Evolutionary conservation across 2,888 invertebrate genomes (phyloP).

Genomic region (Sturmia bella): DNA sequence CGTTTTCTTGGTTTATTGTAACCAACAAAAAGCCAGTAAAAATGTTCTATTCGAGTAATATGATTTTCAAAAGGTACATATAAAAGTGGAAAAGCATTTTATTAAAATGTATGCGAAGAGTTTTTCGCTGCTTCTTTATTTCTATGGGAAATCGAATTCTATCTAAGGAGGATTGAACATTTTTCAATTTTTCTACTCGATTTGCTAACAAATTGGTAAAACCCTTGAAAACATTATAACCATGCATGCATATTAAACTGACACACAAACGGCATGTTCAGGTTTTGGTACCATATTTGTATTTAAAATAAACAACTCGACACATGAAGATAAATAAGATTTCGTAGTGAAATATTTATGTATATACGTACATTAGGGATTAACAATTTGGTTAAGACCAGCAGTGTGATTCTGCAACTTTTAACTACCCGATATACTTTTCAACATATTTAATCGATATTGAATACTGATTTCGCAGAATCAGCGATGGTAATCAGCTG

Average conservation of each 20-base stretch:
- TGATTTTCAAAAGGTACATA: too few species aligned
- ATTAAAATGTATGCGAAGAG: not conserved
- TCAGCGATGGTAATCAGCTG: too few species aligned
- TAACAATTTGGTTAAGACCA: too few species aligned
- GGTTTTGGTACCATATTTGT: conserved; percentile 6
- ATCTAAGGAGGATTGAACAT: conserved; percentile 40
- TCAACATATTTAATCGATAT: too few species aligned
- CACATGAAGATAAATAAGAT: conserved; percentile 29
- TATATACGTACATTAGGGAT: not conserved
- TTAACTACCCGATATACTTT: too few species aligned
- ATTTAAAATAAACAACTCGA: conserved; percentile 36
- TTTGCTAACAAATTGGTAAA: conserved; percentile 64
- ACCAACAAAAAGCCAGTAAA: conserved; percentile 2
- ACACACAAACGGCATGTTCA: conserved; percentile 3
- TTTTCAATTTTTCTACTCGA: conserved; percentile 62
- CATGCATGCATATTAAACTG: conserved; percentile 13
- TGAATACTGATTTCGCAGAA: too few species aligned
- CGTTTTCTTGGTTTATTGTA: conserved; percentile 37
- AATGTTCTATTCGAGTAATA: not conserved
- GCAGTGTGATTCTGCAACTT: too few species aligned
- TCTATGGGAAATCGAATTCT: conserved; percentile 15
- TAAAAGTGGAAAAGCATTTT: not conserved
- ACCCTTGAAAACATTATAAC: conserved; percentile 55
- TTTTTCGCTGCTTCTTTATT: conserved; percentile 3
- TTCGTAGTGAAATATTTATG: conserved; percentile 7